Percentiles rank a stretch among this genome's conserved stretches.
Evolutionary conservation across 2,888 invertebrate species (phyloP).

Genomic region (Mechanitis messenoides): DNA sequence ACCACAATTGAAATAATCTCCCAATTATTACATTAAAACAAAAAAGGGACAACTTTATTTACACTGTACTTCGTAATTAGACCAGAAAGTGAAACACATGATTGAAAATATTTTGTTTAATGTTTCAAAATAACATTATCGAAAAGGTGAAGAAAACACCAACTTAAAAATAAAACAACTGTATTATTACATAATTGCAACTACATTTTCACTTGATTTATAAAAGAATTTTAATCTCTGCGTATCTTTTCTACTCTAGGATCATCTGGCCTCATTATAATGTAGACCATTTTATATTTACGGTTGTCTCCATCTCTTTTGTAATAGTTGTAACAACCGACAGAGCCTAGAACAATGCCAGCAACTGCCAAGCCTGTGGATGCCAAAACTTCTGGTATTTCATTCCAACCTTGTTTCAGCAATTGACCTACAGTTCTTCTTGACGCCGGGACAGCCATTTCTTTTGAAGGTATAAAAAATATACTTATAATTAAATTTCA

Average conservation of each 20-base stretch:
- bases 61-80: too few species aligned
- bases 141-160: conserved; percentile 11
- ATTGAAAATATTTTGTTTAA: too few species aligned
- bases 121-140: too few species aligned
- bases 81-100: too few species aligned
- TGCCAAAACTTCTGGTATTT: conserved; percentile 83
- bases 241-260: conserved; percentile 76
- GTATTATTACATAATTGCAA: conserved; percentile 60
- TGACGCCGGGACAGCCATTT: conserved; percentile 52
- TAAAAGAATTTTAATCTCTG: conserved; percentile 57
- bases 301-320: conserved; percentile 80
- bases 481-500: conserved; percentile 3
- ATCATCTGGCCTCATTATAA: conserved; percentile 82
- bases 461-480: conserved; percentile 2
- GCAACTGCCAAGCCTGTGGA: conserved; percentile 75
- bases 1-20: too few species aligned
- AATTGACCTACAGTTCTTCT: conserved; percentile 57
- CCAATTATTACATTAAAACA: too few species aligned
- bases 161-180: conserved; percentile 15
- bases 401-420: conserved; percentile 74
- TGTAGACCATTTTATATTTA: conserved; percentile 78
- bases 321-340: conserved; percentile 69
- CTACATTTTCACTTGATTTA: conserved; percentile 25
- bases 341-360: conserved; percentile 71
- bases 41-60: too few species aligned